Conservation (phyloP, 92 coral and sea anemone species). For the Umimayanthus kanabou region DNA sequence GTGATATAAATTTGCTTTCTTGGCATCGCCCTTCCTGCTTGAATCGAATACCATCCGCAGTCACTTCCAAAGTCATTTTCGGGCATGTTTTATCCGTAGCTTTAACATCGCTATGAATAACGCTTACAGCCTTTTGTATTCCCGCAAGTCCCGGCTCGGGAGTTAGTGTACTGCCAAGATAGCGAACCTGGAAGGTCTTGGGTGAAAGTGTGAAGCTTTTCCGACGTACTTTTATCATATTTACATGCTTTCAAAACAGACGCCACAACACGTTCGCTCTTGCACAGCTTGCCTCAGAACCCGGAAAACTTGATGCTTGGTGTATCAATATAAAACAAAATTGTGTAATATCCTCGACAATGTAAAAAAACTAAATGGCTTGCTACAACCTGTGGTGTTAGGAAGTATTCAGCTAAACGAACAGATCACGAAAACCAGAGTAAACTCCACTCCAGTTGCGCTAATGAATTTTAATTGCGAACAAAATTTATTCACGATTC, state of each 20-base stretch:
- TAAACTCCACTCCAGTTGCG: neutral
- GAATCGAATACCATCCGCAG: constrained; percentile 72
- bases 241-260: neutral
- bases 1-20: constrained; percentile 61
- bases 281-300: neutral
- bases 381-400: neutral
- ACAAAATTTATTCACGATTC: constrained; percentile 6
- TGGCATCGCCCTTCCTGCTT: constrained; percentile 51
- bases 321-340: no score
- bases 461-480: constrained; percentile 20
- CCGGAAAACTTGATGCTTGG: neutral
- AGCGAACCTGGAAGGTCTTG: constrained; percentile 80
- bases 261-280: neutral
- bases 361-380: neutral
- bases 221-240: constrained; percentile 80
- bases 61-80: constrained; percentile 73
- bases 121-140: constrained; percentile 76
- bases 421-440: neutral
- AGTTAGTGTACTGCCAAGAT: constrained; percentile 73
- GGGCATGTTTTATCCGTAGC: constrained; percentile 73
- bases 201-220: constrained; percentile 68
- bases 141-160: constrained; percentile 80
- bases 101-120: constrained; percentile 67
- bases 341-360: neutral
- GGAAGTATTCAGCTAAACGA: neutral